These are phyloP conservation scores for Lepilemur ruficaudatus DNA, from an alignment of 2,797 vertebrate genomes.

Conservation along the genomic window DNA sequence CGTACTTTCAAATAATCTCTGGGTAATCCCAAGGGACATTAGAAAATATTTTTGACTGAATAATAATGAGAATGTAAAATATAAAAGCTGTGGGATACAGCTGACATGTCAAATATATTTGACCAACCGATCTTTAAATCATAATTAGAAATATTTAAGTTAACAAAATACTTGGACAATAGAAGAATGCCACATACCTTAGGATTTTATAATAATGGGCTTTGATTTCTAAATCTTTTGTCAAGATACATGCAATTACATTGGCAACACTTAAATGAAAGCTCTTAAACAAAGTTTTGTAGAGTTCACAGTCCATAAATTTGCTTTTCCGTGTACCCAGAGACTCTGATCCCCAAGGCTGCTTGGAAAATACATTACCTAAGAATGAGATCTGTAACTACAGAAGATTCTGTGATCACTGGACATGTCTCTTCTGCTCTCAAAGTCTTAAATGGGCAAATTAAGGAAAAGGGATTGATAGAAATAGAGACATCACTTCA, in stretches of 20 bases:
- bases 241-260: neutral
- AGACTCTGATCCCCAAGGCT: neutral
- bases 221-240: neutral
- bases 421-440: neutral
- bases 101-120: neutral
- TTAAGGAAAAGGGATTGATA: neutral
- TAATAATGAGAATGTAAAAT: neutral
- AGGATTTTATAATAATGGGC: neutral
- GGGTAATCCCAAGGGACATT: neutral
- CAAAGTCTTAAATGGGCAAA: neutral
- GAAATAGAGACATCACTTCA: neutral
- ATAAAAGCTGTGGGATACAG: neutral
- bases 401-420: neutral
- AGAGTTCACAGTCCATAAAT: neutral
- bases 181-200: neutral
- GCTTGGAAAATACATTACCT: neutral
- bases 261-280: neutral
- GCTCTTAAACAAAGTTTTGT: neutral
- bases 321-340: neutral
- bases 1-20: neutral
- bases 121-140: neutral
- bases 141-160: neutral
- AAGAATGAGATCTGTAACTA: neutral
- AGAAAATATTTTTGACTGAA: conserved; percentile 29
- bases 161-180: neutral